Evolutionary conservation across 1,140 invertebrate species (phyloP).

Genomic region (Armadillidium nasatum): DNA sequence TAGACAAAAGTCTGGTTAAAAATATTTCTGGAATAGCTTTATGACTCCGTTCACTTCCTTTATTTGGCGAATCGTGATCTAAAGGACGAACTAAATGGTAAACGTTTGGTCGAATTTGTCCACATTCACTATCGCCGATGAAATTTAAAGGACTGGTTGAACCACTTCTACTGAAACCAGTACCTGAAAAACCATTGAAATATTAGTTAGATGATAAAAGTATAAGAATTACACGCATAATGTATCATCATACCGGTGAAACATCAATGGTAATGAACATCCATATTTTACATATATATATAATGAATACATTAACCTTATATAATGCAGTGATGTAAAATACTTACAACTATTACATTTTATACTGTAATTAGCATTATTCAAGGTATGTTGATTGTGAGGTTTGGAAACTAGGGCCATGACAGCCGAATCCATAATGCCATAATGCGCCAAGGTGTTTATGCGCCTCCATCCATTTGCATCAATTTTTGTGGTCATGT

Average conservation of each 20-base stretch:
- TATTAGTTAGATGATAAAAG: background rate
- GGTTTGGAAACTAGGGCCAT: slow-evolving; percentile 70
- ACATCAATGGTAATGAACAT: no score
- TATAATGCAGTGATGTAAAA: no score
- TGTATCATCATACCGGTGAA: no score
- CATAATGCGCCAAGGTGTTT: slow-evolving; percentile 88
- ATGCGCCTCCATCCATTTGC: slow-evolving; percentile 70
- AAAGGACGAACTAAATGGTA: slow-evolving; percentile 72
- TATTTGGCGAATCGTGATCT: slow-evolving; percentile 49
- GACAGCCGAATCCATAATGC: slow-evolving; percentile 84
- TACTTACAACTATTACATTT: slow-evolving; percentile 39
- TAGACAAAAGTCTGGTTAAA: slow-evolving; percentile 84
- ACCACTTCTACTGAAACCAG: slow-evolving; percentile 32
- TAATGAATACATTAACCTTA: no score
- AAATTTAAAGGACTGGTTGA: slow-evolving; percentile 41
- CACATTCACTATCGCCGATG: slow-evolving; percentile 30
- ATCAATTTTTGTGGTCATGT: slow-evolving; percentile 56
- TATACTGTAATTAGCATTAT: slow-evolving; percentile 35
- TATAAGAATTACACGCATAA: no score
- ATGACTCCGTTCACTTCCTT: slow-evolving; percentile 64
- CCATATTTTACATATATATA: no score
- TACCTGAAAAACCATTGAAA: background rate
- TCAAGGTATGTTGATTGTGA: slow-evolving; percentile 33
- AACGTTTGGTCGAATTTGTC: slow-evolving; percentile 51
- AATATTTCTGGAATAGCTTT: slow-evolving; percentile 93